A percentile compares a stretch with the other conserved stretches of the same genome.
Conservation (phyloP, 2,797 vertebrate species). For the Heteromormyrus szaboi region DNA sequence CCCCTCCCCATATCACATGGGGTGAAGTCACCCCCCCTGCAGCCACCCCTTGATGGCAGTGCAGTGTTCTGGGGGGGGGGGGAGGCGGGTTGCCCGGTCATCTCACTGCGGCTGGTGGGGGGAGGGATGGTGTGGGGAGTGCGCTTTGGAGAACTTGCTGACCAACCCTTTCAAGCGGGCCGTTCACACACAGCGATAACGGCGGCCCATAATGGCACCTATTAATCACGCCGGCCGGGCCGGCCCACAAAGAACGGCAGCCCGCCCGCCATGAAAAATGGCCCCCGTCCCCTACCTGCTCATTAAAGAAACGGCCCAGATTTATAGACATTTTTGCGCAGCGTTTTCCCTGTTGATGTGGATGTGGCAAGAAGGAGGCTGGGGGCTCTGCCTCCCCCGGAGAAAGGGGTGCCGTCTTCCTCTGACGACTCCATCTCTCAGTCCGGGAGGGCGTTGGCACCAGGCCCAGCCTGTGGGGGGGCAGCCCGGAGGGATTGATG, state of each 20-base stretch:
- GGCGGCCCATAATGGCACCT: conserved; percentile 29
- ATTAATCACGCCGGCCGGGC: conserved; percentile 40
- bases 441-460: background rate
- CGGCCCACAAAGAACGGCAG: conserved; percentile 23
- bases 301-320: conserved; percentile 51
- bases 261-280: conserved; percentile 35
- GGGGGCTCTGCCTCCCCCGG: background rate
- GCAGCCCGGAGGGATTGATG: background rate
- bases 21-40: background rate
- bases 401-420: background rate
- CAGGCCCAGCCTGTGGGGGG: background rate
- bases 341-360: conserved; percentile 19
- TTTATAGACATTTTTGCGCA: conserved; percentile 45
- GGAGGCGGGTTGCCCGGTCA: background rate
- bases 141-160: background rate
- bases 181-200: background rate
- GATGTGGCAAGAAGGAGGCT: background rate
- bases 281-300: conserved; percentile 50
- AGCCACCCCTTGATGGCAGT: background rate
- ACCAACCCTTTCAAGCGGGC: background rate
- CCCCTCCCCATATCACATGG: background rate
- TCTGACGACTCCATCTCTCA: background rate
- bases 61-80: background rate
- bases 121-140: background rate
- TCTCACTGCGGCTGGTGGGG: background rate